Percentiles rank a stretch among this genome's conserved stretches.
Evolutionary conservation across 53 echinoderm and acorn worm species (phyloP).

Genomic region (Mesocentrotus franciscanus): DNA sequence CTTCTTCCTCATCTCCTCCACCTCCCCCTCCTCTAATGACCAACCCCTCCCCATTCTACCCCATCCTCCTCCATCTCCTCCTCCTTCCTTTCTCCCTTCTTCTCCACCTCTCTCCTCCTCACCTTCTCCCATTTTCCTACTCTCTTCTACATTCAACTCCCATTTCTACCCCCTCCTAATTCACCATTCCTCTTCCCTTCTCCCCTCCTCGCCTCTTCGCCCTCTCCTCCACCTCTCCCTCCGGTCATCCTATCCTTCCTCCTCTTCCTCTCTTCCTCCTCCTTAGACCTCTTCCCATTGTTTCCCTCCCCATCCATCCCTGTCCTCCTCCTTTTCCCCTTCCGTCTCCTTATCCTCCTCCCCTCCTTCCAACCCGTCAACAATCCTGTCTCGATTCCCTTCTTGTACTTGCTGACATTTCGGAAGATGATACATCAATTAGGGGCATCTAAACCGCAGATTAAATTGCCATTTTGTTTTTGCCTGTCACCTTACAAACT

Average conservation of each 20-base stretch:
- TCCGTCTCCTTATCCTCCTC: not conserved
- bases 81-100: not conserved
- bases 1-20: too few species aligned
- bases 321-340: not conserved
- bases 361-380: not conserved
- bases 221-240: too few species aligned
- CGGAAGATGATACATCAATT: not conserved
- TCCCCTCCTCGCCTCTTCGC: too few species aligned
- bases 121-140: not conserved
- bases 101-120: not conserved
- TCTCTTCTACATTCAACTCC: not conserved
- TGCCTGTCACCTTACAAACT: not conserved
- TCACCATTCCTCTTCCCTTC: too few species aligned
- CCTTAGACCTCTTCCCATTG: too few species aligned
- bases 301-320: not conserved
- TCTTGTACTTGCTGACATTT: not conserved
- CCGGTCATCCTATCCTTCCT: too few species aligned
- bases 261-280: too few species aligned
- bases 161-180: too few species aligned
- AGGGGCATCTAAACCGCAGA: not conserved
- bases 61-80: not conserved
- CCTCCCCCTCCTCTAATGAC: too few species aligned
- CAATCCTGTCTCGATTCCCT: not conserved
- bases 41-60: too few species aligned
- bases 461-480: slow-evolving; percentile 3